Evolutionary conservation across 2,888 invertebrate genomes (phyloP), one percentile per base, ranked within the genome.

Genomic region (Temnothorax unifasciatus): DNA sequence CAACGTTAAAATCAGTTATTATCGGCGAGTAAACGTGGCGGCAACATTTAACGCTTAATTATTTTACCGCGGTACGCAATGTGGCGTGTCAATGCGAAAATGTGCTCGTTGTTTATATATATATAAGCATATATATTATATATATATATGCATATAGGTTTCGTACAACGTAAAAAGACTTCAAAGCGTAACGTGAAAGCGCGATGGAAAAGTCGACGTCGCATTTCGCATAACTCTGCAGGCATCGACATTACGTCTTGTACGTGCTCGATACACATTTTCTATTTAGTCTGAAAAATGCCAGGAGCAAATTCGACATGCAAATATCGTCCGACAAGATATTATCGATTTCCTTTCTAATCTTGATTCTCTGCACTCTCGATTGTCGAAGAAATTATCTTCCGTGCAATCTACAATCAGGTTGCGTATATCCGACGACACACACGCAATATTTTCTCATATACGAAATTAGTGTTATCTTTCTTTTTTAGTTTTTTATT

Each of bases 1-100:
- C 57, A 59, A 81, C 74, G 74, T 73, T 81, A 81, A 81, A 71
- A 81, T 81, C 74, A 59, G 79, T 81, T 81, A 81, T 81, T 81
- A 81, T 81, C 79, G 74, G 59, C 18, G 74, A 73, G 59, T 81
- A 81, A 81, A 81, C 59, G 47, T 44, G 79, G 47, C 74, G 74
- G 59, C 74, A 81, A 73, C 59, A 79, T 79, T 79, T 79, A 79
- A 81, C 74, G 79, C 74, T 73, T 73, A 73, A 81, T 81, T 81
- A 81, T 81, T 81, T 81, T 81, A 81, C 34, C 79, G 79, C 59
- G 38, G 25, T 15, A 54, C 57, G 79, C 79, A 81, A 47, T 38
- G 18, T 50, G 38, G 79, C 74, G 47, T 81, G 74, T 81, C 73
- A 81, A 73, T 81, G 38, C 59, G 74, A 81, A 79, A 81, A 81